phyloP scores from a whole-genome alignment of 2,888 invertebrate genomes.

The Cerceris ruficornis region DNA sequence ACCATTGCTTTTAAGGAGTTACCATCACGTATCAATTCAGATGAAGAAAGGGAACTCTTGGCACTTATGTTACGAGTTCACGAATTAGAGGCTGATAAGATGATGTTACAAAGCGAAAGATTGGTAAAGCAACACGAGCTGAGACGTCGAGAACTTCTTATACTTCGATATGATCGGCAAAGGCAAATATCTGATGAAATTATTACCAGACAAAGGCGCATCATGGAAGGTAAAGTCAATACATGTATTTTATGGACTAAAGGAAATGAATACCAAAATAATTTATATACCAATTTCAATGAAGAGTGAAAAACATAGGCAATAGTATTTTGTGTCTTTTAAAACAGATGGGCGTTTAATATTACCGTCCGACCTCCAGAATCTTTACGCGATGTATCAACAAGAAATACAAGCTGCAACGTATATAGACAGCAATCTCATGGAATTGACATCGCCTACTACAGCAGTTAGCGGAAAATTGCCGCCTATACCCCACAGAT shows the following conservation, averaged over 20 bases:
- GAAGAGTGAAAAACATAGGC: too few species aligned
- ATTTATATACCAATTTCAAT: too few species aligned
- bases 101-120: conserved; percentile 94
- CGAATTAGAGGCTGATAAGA: conserved; percentile 96
- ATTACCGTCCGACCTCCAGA: conserved; percentile 89
- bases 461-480: conserved; percentile 82
- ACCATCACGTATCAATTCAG: conserved; percentile 91
- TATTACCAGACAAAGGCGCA: conserved; percentile 92
- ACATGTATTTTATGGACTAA: background rate
- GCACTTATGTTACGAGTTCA: conserved; percentile 95
- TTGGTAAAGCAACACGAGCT: conserved; percentile 94
- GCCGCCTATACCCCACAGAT: conserved; percentile 83
- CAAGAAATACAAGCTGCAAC: conserved; percentile 94
- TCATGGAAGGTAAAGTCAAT: conserved; percentile 88
- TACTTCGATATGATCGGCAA: conserved; percentile 92
- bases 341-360: conserved; percentile 86
- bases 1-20: conserved; percentile 85
- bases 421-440: conserved; percentile 86
- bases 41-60: conserved; percentile 94
- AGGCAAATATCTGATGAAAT: conserved; percentile 95
- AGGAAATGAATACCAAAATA: too few species aligned
- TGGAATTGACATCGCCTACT: conserved; percentile 80
- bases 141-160: conserved; percentile 90
- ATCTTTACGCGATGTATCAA: conserved; percentile 91
- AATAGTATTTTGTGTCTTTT: conserved; percentile 12